Base-by-base conservation (phyloP, 2,113 vertebrate genomes). In the Syrmaticus mikado region DNA sequence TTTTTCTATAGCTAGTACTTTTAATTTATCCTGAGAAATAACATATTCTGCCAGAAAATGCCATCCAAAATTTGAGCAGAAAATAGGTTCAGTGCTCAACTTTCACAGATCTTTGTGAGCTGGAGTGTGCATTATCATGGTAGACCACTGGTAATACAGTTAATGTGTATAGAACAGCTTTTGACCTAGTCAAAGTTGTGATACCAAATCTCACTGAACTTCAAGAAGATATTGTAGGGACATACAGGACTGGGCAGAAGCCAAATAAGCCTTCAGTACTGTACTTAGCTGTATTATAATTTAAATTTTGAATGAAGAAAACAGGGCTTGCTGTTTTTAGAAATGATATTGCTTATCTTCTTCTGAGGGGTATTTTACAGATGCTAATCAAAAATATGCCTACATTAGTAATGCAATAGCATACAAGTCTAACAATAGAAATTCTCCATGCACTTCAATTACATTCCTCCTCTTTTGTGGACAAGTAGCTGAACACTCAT, bases 401-500 rank as follows among this genome's bases (percentile, higher is more conserved):
- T 13, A 62, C 19, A 84, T 93, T 77, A 87, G 22, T 34, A 84
- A 61, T 34, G 65, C 43, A 92, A 52, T 57, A 52, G 36, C 45
- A 38, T 66, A 38, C 38, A 77, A 53, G n/a, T 41, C 74, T 43
- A 94, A 93, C 62, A 96, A 92, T 53, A 32, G 45, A 75, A 90
- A 84, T 46, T 28, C 95, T 96, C 91, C 1, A 5, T 93, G 79
- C 60, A 46, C 48, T 93, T 95, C 46, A 89, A 10, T 93, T 36
- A 66, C 38, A 4, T 52, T 10, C n/a, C 95, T 95, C 93, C 19
- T 67, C 4, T 89, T 86, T 91, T 81, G 34, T 72, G 78, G 25
- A 45, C 62, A 93, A 78, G 62, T n/a, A 92, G 52, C 71, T 88
- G 88, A 94, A 65, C 21, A 78, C 22, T 2, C 14, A 74, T 87